Evolutionary conservation across 23 tunicate genomes (phyloP).

Genomic region (Trididemnum miniatum): DNA sequence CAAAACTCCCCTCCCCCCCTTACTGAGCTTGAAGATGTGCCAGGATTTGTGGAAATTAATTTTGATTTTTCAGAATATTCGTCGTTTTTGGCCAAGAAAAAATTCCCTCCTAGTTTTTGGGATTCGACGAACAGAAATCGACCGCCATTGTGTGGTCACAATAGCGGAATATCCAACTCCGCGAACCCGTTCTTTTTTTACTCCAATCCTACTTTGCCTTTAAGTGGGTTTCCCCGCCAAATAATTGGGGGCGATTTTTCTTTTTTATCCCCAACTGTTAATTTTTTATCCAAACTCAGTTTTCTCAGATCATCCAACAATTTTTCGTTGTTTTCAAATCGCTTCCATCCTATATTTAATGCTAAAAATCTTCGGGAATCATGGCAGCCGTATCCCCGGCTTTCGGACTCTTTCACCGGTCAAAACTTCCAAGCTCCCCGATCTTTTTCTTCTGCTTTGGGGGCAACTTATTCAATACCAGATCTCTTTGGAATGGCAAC

Average conservation of each 20-base stretch:
- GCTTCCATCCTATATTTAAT: neutral
- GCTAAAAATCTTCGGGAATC: neutral
- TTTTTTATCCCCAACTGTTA: neutral
- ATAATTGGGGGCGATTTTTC: neutral
- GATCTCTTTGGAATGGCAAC: neutral
- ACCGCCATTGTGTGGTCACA: too few relatives aligned
- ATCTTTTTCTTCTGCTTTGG: slow-evolving; percentile 20
- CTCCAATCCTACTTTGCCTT: too few relatives aligned
- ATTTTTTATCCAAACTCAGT: neutral
- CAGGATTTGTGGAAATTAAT: too few relatives aligned
- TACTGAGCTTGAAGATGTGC: too few relatives aligned
- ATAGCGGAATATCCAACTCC: too few relatives aligned
- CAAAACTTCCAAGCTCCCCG: neutral
- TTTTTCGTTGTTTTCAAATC: neutral
- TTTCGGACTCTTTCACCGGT: slow-evolving; percentile 4
- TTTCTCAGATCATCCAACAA: neutral
- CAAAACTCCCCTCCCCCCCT: too few relatives aligned
- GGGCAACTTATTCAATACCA: slow-evolving; percentile 10
- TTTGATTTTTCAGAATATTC: too few relatives aligned
- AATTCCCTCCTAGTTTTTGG: slow-evolving; percentile 27
- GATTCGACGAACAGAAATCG: slow-evolving; percentile 32
- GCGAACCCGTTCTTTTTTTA: too few relatives aligned
- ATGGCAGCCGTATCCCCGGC: slow-evolving; percentile 19
- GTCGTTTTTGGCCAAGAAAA: neutral
- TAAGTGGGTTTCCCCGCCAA: too few relatives aligned